Base-by-base conservation (phyloP, 2,113 vertebrate species). In the Pao palembangensis region DNA sequence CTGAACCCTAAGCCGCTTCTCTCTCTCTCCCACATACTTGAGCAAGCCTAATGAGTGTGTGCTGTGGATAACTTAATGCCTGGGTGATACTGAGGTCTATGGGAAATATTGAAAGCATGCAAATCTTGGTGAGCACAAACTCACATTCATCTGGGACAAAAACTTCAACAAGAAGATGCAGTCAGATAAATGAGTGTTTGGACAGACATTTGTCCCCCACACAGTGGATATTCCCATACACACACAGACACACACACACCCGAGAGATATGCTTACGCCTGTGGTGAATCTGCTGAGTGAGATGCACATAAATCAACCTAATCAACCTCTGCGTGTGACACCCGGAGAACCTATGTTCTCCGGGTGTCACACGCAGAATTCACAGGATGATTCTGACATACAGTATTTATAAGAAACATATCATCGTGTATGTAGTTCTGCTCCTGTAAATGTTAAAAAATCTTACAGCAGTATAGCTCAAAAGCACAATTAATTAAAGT, bases 261-360 rank as follows among this genome's bases (percentile, higher is more conserved):
- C 64, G 20, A 49, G 75, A 64, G 79, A 70, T 61, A 58, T 51
- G 14, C 61, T 80, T 74, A 80, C 69, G 73, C 64, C 60, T 6
- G 8, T 63, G 44, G 61, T 58, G 70, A 84, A 75, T 85, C 68
- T 85, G 80, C 81, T 75, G 74, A 85, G 67, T 62, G 76, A 69
- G 66, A 64, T 60, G n/a, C 42, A 79, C 75, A 80, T 84, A 73
- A 58, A 84, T 81, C 71, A 80, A 15, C 53, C n/a, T n/a, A n/a
- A n/a, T n/a, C n/a, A n/a, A n/a, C n/a, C n/a, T n/a, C n/a, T n/a
- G n/a, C n/a, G n/a, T n/a, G n/a, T n/a, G n/a, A n/a, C n/a, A n/a
- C n/a, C n/a, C n/a, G n/a, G n/a, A n/a, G n/a, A n/a, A n/a, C n/a
- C 58, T 78, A 53, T 57, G 69, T 58, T 71, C 66, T 75, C 63